Conservation (phyloP, 1,140 invertebrate species). For the Drosophila bocqueti region DNA sequence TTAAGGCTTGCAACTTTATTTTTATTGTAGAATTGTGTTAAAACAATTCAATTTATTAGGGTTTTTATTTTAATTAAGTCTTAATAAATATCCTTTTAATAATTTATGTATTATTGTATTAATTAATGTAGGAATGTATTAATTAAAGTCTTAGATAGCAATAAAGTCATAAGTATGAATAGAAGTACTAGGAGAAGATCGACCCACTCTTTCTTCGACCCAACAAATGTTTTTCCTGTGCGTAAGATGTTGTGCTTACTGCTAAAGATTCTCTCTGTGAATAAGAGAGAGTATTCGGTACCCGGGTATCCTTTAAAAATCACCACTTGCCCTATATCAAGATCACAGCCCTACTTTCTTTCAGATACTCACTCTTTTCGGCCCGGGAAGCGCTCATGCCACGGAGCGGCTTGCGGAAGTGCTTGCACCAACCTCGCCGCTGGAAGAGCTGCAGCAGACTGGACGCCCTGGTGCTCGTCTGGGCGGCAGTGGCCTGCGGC, state of each 20-base stretch:
- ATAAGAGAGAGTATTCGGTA: neutral
- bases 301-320: neutral
- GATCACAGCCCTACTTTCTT: neutral
- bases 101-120: too few relatives aligned
- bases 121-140: too few relatives aligned
- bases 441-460: constrained; percentile 85
- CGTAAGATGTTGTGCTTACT: too few relatives aligned
- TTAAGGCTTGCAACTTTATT: too few relatives aligned
- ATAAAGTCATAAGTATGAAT: too few relatives aligned
- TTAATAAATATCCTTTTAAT: too few relatives aligned
- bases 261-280: neutral
- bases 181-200: neutral
- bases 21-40: too few relatives aligned
- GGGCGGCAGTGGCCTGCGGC: constrained; percentile 44
- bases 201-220: too few relatives aligned
- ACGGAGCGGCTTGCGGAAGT: constrained; percentile 86
- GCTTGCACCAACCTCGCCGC: constrained; percentile 86
- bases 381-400: constrained; percentile 89
- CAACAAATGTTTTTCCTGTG: neutral
- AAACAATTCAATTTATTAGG: too few relatives aligned
- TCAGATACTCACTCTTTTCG: constrained; percentile 88
- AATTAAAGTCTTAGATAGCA: too few relatives aligned
- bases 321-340: neutral
- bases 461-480: constrained; percentile 69
- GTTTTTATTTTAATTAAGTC: too few relatives aligned